A percentile compares a stretch with the other conserved stretches of the same genome.
Conservation (phyloP, 2,888 invertebrate species). For the Podabrus alpinus region DNA sequence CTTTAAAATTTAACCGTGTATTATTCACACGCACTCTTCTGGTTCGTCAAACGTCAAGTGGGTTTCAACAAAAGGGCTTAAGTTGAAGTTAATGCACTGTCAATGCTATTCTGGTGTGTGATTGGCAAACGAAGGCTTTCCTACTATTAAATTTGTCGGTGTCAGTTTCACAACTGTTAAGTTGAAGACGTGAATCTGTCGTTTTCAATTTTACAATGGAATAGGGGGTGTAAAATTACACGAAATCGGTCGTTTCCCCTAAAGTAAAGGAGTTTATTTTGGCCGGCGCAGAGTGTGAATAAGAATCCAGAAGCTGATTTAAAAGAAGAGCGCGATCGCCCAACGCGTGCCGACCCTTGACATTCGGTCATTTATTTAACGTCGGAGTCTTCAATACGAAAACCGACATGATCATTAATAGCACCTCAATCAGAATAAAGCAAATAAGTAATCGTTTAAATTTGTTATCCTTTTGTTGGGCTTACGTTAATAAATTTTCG, state of each 20-base stretch:
- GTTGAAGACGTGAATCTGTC: background rate
- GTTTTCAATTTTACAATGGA: background rate
- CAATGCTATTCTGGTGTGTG: background rate
- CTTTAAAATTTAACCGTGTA: background rate
- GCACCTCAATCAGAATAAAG: constrained; percentile 41
- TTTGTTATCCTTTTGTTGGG: background rate
- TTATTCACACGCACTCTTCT: background rate
- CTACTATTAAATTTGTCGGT: constrained; percentile 3
- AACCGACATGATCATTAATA: constrained; percentile 45
- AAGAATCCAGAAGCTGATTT: constrained; percentile 35
- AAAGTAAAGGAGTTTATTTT: constrained; percentile 2
- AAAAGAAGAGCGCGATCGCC: constrained; percentile 37
- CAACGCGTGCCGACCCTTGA: constrained; percentile 50
- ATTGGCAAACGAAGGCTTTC: constrained; percentile 7
- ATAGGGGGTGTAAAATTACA: background rate
- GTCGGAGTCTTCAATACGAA: constrained; percentile 42
- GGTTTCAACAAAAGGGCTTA: constrained; percentile 4
- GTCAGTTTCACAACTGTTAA: background rate
- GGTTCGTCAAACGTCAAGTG: background rate
- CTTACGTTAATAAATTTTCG: background rate
- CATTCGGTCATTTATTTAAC: constrained; percentile 49
- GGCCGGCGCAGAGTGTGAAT: constrained; percentile 16
- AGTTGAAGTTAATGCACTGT: constrained; percentile 9
- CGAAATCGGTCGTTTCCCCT: background rate
- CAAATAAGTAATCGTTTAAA: constrained; percentile 28